Percentiles rank a stretch among this genome's conserved stretches.
Conservation (phyloP, 2,888 invertebrate genomes). For the Heliconius erato region DNA sequence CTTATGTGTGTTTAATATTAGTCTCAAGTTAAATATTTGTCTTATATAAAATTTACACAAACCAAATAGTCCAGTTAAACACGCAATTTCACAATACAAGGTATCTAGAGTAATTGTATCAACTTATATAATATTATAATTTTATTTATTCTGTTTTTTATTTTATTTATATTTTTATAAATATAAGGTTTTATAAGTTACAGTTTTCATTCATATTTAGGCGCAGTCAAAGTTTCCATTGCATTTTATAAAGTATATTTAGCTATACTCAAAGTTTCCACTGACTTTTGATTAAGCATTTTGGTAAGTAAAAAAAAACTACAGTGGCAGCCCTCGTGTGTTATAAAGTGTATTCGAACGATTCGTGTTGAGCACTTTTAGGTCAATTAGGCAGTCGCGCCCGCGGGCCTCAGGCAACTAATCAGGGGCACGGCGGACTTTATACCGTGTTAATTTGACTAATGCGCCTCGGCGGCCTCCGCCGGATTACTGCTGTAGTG, state of each 20-base stretch:
- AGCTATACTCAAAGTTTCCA: not conserved
- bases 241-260: too few species aligned
- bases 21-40: not conserved
- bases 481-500: constrained; percentile 56
- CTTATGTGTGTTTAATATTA: not conserved
- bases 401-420: constrained; percentile 72
- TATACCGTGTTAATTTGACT: constrained; percentile 86
- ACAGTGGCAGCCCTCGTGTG: constrained; percentile 69
- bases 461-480: constrained; percentile 69
- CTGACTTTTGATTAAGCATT: not conserved
- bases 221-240: not conserved
- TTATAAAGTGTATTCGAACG: constrained; percentile 78
- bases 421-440: constrained; percentile 83
- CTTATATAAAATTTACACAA: not conserved
- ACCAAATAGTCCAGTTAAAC: not conserved
- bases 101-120: not conserved
- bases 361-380: constrained; percentile 85
- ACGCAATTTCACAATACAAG: not conserved
- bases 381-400: constrained; percentile 85
- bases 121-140: not conserved
- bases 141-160: not conserved
- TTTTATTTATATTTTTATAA: not conserved
- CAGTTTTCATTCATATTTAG: not conserved
- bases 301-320: constrained; percentile 7
- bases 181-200: not conserved